These are phyloP conservation scores for Drosophila eohydei DNA, from an alignment of 2,888 invertebrate species.

Conservation along the genomic window DNA sequence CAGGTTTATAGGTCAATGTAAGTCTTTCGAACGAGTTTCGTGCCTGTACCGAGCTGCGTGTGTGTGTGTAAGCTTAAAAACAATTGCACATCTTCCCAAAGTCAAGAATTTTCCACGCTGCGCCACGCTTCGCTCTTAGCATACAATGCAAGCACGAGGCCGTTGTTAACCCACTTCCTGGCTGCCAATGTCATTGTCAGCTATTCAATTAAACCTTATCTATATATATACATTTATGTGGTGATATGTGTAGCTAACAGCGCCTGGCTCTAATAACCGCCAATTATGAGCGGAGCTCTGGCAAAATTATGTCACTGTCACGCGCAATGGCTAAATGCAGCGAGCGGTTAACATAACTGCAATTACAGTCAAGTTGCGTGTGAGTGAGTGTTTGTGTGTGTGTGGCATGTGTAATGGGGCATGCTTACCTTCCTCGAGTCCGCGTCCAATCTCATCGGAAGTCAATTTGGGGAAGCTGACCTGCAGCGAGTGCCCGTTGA, in stretches of 20 bases:
- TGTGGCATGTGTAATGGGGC: slow-evolving; percentile 11
- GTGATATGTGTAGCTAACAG: slow-evolving; percentile 14
- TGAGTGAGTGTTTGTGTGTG: slow-evolving; percentile 12
- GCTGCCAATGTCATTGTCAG: slow-evolving; percentile 67
- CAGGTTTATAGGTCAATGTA: slow-evolving; percentile 68
- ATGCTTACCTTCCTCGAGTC: slow-evolving; percentile 90
- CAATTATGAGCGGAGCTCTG: slow-evolving; percentile 37
- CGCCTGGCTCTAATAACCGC: slow-evolving; percentile 62
- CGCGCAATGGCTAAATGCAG: slow-evolving; percentile 67
- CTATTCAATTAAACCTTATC: slow-evolving; percentile 39
- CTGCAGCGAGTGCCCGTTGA: slow-evolving; percentile 91
- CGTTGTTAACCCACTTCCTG: slow-evolving; percentile 24
- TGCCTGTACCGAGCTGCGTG: neutral
- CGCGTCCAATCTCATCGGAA: slow-evolving; percentile 88
- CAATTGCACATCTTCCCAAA: slow-evolving; percentile 77
- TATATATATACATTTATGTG: neutral
- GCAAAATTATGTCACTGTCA: slow-evolving; percentile 79
- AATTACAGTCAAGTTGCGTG: slow-evolving; percentile 32
- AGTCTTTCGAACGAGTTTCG: slow-evolving; percentile 62
- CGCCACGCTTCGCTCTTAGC: slow-evolving; percentile 29
- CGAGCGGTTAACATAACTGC: slow-evolving; percentile 68
- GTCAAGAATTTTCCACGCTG: slow-evolving; percentile 41
- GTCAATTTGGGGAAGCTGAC: slow-evolving; percentile 90
- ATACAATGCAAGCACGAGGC: slow-evolving; percentile 58
- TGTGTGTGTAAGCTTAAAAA: slow-evolving; percentile 31